These are phyloP conservation scores for Parus major DNA, from an alignment of 2,113 vertebrate genomes.

Conservation along the genomic window DNA sequence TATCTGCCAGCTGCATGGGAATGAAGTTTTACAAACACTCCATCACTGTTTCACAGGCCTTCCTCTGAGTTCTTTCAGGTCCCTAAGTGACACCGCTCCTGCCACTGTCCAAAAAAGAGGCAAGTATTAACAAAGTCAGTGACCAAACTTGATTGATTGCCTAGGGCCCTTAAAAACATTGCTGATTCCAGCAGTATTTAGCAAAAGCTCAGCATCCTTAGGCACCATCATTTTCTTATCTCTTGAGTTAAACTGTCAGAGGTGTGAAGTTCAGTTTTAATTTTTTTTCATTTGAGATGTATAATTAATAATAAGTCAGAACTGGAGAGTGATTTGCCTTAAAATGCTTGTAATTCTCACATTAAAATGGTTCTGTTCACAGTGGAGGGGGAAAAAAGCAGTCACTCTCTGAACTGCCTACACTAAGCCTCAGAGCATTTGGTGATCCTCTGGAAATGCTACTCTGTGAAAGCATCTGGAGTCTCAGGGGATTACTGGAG, in stretches of 20 bases:
- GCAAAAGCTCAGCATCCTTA: not conserved
- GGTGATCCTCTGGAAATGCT: not conserved
- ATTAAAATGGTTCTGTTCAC: not conserved
- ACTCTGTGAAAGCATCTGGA: not conserved
- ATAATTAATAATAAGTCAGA: not conserved
- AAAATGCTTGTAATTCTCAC: not conserved
- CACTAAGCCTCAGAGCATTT: not conserved
- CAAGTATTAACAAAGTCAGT: not conserved
- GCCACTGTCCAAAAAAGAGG: not conserved
- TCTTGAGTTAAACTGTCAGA: not conserved
- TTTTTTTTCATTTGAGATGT: not conserved
- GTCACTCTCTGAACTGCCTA: not conserved
- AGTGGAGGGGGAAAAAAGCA: not conserved
- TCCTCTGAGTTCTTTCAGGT: not conserved
- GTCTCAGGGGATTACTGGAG: not conserved
- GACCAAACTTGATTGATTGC: not conserved
- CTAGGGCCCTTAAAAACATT: not conserved
- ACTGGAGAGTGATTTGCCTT: not conserved
- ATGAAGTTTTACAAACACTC: not conserved
- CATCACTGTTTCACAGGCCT: not conserved
- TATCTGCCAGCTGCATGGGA: not conserved
- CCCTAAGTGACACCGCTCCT: not conserved
- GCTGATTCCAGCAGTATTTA: not conserved
- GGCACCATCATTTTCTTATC: not conserved
- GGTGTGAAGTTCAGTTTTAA: not conserved